phyloP scores from a whole-genome alignment of 2,113 vertebrate genomes.

The Chaetura pelagica region DNA sequence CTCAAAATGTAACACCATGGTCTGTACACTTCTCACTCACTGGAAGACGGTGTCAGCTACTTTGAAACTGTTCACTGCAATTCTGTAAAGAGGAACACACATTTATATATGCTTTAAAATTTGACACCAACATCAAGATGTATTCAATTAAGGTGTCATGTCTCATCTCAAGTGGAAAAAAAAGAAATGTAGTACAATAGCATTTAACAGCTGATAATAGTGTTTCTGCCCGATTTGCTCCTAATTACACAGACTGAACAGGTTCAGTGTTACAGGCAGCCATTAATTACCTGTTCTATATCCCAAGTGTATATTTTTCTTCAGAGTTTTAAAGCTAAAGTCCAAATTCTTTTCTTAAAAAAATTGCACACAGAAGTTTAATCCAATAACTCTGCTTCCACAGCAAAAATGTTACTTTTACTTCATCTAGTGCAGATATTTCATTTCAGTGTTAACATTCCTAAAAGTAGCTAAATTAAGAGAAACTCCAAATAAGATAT shows the following conservation, averaged over 20 bases:
- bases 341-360: neutral
- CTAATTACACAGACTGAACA: slow-evolving; percentile 70
- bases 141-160: slow-evolving; percentile 68
- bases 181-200: slow-evolving; percentile 60
- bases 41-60: neutral
- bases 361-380: neutral
- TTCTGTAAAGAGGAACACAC: slow-evolving; percentile 35
- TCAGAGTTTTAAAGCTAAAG: slow-evolving; percentile 52
- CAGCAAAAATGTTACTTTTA: neutral
- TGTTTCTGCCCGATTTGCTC: slow-evolving; percentile 70
- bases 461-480: neutral
- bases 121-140: slow-evolving; percentile 57
- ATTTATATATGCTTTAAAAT: slow-evolving; percentile 54
- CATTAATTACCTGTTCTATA: slow-evolving; percentile 73
- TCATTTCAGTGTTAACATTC: neutral
- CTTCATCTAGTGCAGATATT: neutral
- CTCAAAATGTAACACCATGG: neutral
- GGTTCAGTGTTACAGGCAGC: slow-evolving; percentile 65
- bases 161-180: slow-evolving; percentile 69
- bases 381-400: neutral
- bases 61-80: slow-evolving; percentile 42
- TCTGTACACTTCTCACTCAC: neutral
- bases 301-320: slow-evolving; percentile 42
- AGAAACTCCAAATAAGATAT: neutral
- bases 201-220: slow-evolving; percentile 74